Evolutionary conservation across 2,113 vertebrate genomes (phyloP).

Genomic region (Damaliscus lunatus): DNA sequence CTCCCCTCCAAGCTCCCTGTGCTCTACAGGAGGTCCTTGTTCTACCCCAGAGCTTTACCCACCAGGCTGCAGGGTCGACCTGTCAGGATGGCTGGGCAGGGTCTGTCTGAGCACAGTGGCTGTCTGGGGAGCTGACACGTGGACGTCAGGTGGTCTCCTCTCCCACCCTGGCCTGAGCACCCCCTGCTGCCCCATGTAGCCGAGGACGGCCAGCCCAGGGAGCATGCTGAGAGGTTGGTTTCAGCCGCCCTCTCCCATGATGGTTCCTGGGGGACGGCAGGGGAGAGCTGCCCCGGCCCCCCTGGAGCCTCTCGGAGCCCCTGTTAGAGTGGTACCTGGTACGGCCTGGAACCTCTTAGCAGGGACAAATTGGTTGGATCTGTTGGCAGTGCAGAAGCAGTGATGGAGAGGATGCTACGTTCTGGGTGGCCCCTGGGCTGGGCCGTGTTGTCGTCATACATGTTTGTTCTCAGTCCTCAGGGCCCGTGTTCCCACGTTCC

Average conservation of each 20-base stretch:
- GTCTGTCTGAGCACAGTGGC: not conserved
- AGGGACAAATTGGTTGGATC: not conserved
- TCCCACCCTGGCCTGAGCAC: not conserved
- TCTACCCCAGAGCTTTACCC: no score
- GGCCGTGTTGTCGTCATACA: not conserved
- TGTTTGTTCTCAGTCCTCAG: not conserved
- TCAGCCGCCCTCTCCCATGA: not conserved
- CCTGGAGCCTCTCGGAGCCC: not conserved
- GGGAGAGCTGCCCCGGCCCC: not conserved
- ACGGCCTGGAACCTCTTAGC: not conserved
- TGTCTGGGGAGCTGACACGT: accelerated
- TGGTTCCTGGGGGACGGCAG: not conserved
- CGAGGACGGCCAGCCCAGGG: accelerated
- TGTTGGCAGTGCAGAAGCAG: accelerated
- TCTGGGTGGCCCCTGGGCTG: not conserved
- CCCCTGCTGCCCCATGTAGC: not conserved
- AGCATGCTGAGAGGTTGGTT: not conserved
- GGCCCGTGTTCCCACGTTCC: not conserved
- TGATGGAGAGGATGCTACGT: not conserved
- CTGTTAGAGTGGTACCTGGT: not conserved
- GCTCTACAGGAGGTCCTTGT: not conserved
- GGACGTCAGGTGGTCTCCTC: not conserved
- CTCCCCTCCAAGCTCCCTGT: not conserved
- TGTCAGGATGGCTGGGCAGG: accelerated
- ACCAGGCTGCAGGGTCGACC: not conserved